phyloP scores from a whole-genome alignment of 2,113 vertebrate species.

The Bufo bufo region DNA sequence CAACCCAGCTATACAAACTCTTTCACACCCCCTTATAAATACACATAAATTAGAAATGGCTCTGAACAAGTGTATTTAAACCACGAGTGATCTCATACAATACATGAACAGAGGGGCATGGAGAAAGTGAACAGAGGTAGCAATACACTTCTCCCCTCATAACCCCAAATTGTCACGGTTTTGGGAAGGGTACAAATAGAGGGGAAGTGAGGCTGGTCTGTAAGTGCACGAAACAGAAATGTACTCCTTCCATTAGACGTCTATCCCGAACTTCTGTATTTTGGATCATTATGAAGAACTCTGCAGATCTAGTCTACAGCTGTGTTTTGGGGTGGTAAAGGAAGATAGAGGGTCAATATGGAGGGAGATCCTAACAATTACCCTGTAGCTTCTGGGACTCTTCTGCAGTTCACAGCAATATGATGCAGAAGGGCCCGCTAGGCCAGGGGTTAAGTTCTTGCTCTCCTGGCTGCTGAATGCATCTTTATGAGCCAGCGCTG shows the following conservation, averaged over 20 bases:
- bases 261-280: background rate
- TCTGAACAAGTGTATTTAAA: conserved; percentile 43
- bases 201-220: conserved; percentile 41
- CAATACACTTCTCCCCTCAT: background rate
- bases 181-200: background rate
- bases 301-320: background rate
- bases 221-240: conserved; percentile 25
- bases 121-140: conserved; percentile 25
- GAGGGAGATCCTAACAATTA: conserved; percentile 10
- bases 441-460: conserved; percentile 15
- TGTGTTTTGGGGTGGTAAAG: conserved; percentile 6
- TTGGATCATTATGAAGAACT: conserved; percentile 6
- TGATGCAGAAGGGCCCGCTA: background rate
- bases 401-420: background rate
- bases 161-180: background rate
- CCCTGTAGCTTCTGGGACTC: background rate
- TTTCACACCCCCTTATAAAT: background rate
- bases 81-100: conserved; percentile 20
- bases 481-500: conserved; percentile 75
- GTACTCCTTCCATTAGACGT: background rate
- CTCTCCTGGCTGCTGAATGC: conserved; percentile 38
- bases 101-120: conserved; percentile 28
- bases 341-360: background rate
- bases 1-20: no score
- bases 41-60: background rate